Conservation (phyloP, 2,888 invertebrate species). For the Taenaris catops region DNA sequence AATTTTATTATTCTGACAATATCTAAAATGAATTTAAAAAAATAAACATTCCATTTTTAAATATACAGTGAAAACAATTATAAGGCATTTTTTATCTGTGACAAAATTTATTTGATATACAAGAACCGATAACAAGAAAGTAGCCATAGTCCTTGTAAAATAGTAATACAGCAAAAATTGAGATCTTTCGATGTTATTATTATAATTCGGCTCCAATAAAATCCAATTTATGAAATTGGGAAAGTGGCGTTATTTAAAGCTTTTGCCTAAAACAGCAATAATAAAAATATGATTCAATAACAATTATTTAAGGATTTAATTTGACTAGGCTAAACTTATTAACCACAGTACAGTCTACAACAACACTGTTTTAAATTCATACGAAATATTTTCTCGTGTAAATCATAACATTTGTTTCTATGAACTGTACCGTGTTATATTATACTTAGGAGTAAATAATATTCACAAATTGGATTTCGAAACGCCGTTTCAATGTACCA, state of each 20-base stretch:
- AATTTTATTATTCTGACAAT: too few species aligned
- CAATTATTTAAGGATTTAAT: slow-evolving; percentile 18
- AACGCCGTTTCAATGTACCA: slow-evolving; percentile 28
- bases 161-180: slow-evolving; percentile 31
- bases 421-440: slow-evolving; percentile 5
- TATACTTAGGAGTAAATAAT: slow-evolving; percentile 27
- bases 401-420: background rate
- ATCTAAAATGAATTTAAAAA: too few species aligned
- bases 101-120: too few species aligned
- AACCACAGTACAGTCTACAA: slow-evolving; percentile 43
- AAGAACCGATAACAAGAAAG: too few species aligned
- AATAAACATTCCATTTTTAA: too few species aligned
- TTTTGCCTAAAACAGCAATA: slow-evolving; percentile 54
- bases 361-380: slow-evolving; percentile 1
- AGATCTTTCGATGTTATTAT: slow-evolving; percentile 42
- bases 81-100: too few species aligned
- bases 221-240: slow-evolving; percentile 52
- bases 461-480: slow-evolving; percentile 25
- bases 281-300: slow-evolving; percentile 27
- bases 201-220: slow-evolving; percentile 34
- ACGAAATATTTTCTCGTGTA: slow-evolving; percentile 1
- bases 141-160: slow-evolving; percentile 28
- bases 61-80: too few species aligned
- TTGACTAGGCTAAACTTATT: slow-evolving; percentile 26
- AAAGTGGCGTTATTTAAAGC: slow-evolving; percentile 18